Base-by-base conservation (phyloP, 2,888 invertebrate species). In the Melipona bicolor region DNA sequence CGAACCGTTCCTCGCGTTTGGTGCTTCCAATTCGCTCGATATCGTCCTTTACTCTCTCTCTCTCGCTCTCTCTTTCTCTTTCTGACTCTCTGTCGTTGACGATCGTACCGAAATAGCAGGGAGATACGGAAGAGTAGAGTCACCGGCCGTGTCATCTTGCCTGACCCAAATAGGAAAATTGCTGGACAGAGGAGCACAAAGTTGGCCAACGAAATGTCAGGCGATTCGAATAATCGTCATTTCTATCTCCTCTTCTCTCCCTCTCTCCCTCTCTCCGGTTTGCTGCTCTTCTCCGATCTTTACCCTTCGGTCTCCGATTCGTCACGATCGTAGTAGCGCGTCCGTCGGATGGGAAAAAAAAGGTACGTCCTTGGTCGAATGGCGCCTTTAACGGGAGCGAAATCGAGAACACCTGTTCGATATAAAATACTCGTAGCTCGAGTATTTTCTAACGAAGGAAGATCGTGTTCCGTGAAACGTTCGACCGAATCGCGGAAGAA, bases 1-100 rank as follows among this genome's bases (percentile, higher is more conserved):
- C 59, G 56, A 79, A 83, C 81, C 86, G 80, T 78, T 73, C 32
- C 77, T 75, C 70, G 82, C 81, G 82, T 84, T 82, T 75, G 64
- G 72, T 76, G 83, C 84, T 89, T 87, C 83, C 85, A 86, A 85
- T 90, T 84, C 88, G 82, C 79, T 81, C 76, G 82, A 84, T 83
- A 84, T 70, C 75, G 67, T 71, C 52, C 68, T 74, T 73, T 77
- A 61, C 76, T 81, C 61, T 21, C 54, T 50, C 50, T 2, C 43
- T 9, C 71, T 24, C 27, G 56, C 50, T 49, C 15, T 36, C 36
- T 36, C 36, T 5, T 6, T 36, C 36, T 11, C 49, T 49, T 2
- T 56, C 17, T 24, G 32, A 9, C 9, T 43, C 72, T 43, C 32
- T 69, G 43, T 52, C 17, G 67, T 73, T 50, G 76, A 71, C 73